Evolutionary conservation across 2,888 invertebrate species (phyloP).

Genomic region (Acanthosoma haemorrhoidale): DNA sequence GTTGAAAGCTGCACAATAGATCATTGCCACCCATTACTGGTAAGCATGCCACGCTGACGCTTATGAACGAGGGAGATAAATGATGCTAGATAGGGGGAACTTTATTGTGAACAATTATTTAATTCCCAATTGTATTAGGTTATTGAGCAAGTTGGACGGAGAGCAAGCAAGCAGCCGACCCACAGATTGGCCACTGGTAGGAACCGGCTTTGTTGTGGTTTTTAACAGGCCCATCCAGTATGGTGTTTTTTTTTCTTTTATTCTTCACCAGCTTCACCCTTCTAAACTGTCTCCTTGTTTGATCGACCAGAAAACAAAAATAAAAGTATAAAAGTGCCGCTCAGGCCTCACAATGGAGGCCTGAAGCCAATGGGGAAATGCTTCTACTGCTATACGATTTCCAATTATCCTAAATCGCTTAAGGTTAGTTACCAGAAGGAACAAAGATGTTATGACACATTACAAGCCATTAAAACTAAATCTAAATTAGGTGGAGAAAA

Average conservation of each 20-base stretch:
- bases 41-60: background rate
- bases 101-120: slow-evolving; percentile 1
- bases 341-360: no score
- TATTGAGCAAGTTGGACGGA: background rate
- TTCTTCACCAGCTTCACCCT: background rate
- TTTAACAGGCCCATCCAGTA: no score
- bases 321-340: no score
- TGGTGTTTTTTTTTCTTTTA: no score
- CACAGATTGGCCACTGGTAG: background rate
- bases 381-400: no score
- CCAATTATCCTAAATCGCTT: no score
- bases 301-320: slow-evolving; percentile 8
- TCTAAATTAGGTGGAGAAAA: no score
- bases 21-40: background rate
- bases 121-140: background rate
- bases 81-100: background rate
- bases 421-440: no score
- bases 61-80: slow-evolving; percentile 5
- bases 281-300: background rate
- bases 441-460: no score
- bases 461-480: no score
- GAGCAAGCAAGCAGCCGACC: background rate
- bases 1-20: slow-evolving; percentile 2
- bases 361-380: no score
- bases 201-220: no score